Evolutionary conservation across 2,797 vertebrate genomes (phyloP).

Genomic region (Sarcophilus harrisii): DNA sequence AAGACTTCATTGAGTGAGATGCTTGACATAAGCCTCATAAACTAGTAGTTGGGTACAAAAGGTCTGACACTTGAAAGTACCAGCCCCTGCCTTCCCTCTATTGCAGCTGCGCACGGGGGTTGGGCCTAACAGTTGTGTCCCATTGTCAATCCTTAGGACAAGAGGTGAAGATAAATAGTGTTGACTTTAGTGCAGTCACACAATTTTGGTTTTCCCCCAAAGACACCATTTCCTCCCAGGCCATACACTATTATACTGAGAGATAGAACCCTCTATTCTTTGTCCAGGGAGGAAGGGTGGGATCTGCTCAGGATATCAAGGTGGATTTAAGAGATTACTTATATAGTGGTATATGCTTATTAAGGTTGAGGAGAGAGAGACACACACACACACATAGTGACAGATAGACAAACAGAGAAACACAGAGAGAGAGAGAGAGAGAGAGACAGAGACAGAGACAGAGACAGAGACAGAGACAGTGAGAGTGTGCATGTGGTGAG

Average conservation of each 20-base stretch:
- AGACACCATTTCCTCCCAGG: constrained; percentile 87
- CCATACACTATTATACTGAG: constrained; percentile 71
- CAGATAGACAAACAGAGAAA: too few species aligned
- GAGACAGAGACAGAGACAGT: too few species aligned
- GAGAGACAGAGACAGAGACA: too few species aligned
- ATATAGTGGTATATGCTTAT: not conserved
- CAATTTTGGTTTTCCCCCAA: constrained; percentile 86
- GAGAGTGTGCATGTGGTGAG: not conserved
- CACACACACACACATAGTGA: too few species aligned
- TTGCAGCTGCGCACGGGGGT: constrained; percentile 89
- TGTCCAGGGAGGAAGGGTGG: constrained; percentile 40
- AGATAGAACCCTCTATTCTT: constrained; percentile 77
- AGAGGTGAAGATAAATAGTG: constrained; percentile 92
- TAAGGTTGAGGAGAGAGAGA: not conserved
- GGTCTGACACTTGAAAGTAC: constrained; percentile 98
- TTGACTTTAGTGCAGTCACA: constrained; percentile 88
- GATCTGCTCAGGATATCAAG: constrained; percentile 10
- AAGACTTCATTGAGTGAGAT: constrained; percentile 99
- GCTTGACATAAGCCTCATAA: constrained; percentile 99
- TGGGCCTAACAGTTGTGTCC: constrained; percentile 89
- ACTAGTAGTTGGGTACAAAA: constrained; percentile 97
- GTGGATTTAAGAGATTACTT: not conserved
- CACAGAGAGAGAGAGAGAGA: too few species aligned
- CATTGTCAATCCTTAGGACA: constrained; percentile 86
- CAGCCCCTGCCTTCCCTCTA: constrained; percentile 91